Base-by-base conservation (phyloP, 1,140 invertebrate genomes). In the Caenorhabditis latens region DNA sequence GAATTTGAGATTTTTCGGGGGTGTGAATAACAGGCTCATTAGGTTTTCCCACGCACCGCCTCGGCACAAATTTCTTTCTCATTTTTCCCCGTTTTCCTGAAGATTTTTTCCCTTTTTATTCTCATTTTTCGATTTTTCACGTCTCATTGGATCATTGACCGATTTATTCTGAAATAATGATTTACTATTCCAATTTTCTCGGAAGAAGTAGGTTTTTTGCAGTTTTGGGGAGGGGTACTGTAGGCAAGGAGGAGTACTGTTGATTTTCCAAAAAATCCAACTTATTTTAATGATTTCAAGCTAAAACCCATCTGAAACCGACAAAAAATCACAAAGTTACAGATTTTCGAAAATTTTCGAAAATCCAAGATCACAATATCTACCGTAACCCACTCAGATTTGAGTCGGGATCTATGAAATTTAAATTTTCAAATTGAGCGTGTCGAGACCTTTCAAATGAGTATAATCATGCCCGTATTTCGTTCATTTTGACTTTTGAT, bases 41-140 rank as follows among this genome's bases (percentile, higher is more conserved):
- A 63, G 61, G 24, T 63, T 63, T 63, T 63, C 61, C 61, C 61
- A 63, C 61, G 61, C 61, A 63, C 61, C 61, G 61, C 61, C 61
- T 24, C 24, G 14, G 55, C 55, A 58, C 6, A 7, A 19, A 13
- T 32, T 9, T 7, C 9, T 24, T 21, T 21, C 61, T 40, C 21
- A 32, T 9, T 32, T 63, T 63, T 14, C 11, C 61, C 11, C 16
- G 3, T 2, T 11, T 9, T 9, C 50, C 0, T 9, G 11, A 53
- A 32, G 32, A 32, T 9, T 50, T 53, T 53, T 53, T 53, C 40
- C 40, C 24, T 13, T 63, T 9, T 63, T 63, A n/a, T 63, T 58
- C n/a, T n/a, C 8, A 53, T 53, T 53, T n/a, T 14, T 9, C 61
- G 61, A 32, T 63, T 63, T 63, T 63, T 63, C 61, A 63, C 61